Percentiles rank a stretch among this genome's conserved stretches.
These are phyloP conservation scores for Cheilosia pagana DNA, from an alignment of 2,888 invertebrate species.

Conservation along the genomic window DNA sequence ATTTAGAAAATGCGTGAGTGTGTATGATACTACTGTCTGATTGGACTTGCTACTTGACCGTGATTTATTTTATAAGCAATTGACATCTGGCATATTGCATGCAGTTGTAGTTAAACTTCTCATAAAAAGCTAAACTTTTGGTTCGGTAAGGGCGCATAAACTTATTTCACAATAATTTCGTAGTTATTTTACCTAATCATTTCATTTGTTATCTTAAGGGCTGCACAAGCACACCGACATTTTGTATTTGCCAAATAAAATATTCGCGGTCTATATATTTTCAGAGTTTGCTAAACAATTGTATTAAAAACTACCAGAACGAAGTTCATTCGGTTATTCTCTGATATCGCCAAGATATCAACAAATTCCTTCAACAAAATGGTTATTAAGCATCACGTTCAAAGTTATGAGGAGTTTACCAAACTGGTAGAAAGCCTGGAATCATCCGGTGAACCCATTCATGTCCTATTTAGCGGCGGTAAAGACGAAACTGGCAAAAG, in stretches of 20 bases:
- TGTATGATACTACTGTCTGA: too few relatives aligned
- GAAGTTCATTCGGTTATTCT: conserved; percentile 58
- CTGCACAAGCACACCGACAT: background rate
- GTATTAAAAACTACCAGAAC: conserved; percentile 31
- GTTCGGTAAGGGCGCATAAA: too few relatives aligned
- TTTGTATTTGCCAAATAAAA: too few relatives aligned
- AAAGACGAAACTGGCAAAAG: conserved; percentile 87
- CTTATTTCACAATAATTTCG: too few relatives aligned
- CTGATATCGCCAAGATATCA: conserved; percentile 73
- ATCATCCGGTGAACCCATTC: conserved; percentile 79
- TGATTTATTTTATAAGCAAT: too few relatives aligned
- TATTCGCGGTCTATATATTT: background rate
- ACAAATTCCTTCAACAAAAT: conserved; percentile 76
- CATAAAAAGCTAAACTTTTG: too few relatives aligned
- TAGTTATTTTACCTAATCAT: background rate
- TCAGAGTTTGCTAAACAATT: background rate
- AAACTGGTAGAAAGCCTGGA: conserved; percentile 82
- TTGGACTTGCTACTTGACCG: too few relatives aligned
- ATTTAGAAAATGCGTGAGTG: too few relatives aligned
- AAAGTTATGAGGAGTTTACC: conserved; percentile 83
- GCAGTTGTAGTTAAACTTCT: too few relatives aligned
- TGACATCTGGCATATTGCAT: too few relatives aligned
- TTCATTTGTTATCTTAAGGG: conserved; percentile 11
- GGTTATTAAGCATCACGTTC: conserved; percentile 83
- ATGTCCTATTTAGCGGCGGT: conserved; percentile 83